Evolutionary conservation across 2,797 vertebrate genomes (phyloP), one percentile per base, ranked within the genome.

Genomic region (Trachurus trachurus): DNA sequence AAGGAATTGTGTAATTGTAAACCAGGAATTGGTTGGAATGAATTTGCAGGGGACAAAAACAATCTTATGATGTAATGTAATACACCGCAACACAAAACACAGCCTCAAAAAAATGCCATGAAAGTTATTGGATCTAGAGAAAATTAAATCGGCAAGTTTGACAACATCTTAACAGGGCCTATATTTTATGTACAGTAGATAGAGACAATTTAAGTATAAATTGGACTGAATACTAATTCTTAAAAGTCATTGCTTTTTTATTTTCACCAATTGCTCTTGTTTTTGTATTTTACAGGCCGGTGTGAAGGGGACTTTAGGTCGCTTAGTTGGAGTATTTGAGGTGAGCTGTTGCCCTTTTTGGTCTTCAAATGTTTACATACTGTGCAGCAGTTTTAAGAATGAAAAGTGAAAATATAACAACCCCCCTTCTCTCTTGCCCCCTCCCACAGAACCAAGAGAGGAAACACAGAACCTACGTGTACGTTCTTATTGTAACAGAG

Each of bases 381-480:
- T 26, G 7, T 47, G 50, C 26, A 6, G 26, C 9, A 9, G 34
- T 77, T 70, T 81, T 70, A 1, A 78, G 73, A 53, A 31, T 12
- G 11, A 60, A 54, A 4, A 70, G 1, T 37, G 34, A 80, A 74
- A 50, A 26, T 9, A 11, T 63, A 12, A 10, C 0, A 15, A 15
- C 16, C 19, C 19, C 44, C 3, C 19, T 16, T 16, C 19, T 19
- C 44, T 5, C n/a, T 16, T 16, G 11, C 26, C 26, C 26, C 26
- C 1, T 16, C n/a, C 26, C 73, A 60, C 90, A 99, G 98, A 99
- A 99, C 90, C 96, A 95, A 87, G 98, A 99, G 92, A 95, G 98
- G 92, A 99, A 99, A 92, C 98, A 99, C 94, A 96, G 98, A 93
- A 99, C 98, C 0, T 99, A 97, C 9, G 98, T 99, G 76, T 99